A percentile compares a stretch with the other conserved stretches of the same genome.
Evolutionary conservation across 2,888 invertebrate species (phyloP).

Genomic region (Calameuta idolon): DNA sequence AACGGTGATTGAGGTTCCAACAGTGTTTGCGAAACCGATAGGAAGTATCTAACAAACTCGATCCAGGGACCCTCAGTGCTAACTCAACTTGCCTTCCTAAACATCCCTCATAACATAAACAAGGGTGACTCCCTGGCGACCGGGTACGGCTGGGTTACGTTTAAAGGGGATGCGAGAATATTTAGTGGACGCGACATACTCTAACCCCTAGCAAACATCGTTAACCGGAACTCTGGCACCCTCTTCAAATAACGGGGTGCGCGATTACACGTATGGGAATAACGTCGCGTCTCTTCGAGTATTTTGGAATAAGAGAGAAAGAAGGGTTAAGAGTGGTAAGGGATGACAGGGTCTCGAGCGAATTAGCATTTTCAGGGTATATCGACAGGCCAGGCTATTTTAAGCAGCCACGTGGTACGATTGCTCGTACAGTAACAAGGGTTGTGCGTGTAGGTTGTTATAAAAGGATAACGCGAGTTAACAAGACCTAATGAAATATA

Average conservation of each 20-base stretch:
- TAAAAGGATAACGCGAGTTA: neutral
- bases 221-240: constrained; percentile 40
- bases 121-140: constrained; percentile 33
- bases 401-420: neutral
- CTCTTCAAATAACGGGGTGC: constrained; percentile 28
- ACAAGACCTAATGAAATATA: neutral
- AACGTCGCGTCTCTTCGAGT: neutral
- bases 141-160: constrained; percentile 6
- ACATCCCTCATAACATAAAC: constrained; percentile 47
- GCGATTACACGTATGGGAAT: constrained; percentile 20
- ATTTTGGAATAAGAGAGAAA: neutral
- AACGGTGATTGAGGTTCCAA: neutral
- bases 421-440: neutral
- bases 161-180: constrained; percentile 29
- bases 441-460: neutral
- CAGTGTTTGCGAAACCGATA: neutral
- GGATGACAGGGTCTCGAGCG: neutral
- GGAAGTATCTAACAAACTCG: constrained; percentile 40
- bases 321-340: neutral
- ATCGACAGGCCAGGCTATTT: neutral
- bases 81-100: constrained; percentile 24
- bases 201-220: constrained; percentile 41
- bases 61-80: constrained; percentile 25
- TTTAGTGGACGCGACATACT: constrained; percentile 39
- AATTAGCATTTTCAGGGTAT: neutral